phyloP scores from a whole-genome alignment of 2,888 invertebrate genomes.

The Girardia tigrina region DNA sequence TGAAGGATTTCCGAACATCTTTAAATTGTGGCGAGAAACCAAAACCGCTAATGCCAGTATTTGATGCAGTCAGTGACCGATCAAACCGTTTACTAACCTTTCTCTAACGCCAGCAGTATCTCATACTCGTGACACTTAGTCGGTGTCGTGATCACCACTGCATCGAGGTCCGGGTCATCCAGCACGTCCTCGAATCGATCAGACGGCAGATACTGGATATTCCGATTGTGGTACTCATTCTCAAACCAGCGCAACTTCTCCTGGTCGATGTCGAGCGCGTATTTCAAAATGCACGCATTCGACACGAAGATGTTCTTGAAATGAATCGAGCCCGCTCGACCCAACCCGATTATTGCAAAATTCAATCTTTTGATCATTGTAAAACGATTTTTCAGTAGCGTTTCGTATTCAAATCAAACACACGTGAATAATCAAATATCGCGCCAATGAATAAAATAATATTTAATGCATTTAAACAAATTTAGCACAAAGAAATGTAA shows the following conservation, averaged over 20 bases:
- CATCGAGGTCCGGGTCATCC: not conserved
- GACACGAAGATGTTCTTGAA: not conserved
- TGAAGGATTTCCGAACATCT: no score
- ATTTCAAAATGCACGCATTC: not conserved
- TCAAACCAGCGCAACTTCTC: slow-evolving; percentile 1
- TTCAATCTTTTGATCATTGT: not conserved
- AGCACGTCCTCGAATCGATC: not conserved
- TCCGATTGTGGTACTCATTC: not conserved
- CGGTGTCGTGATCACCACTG: not conserved
- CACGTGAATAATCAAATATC: no score
- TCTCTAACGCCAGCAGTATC: not conserved
- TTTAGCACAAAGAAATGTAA: no score
- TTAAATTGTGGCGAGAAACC: no score
- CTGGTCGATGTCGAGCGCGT: not conserved
- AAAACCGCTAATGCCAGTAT: no score
- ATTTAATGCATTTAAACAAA: no score
- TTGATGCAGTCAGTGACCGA: no score
- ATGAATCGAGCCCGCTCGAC: not conserved
- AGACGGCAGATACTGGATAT: not conserved
- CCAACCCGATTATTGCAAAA: not conserved
- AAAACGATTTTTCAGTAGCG: not conserved
- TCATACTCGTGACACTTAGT: not conserved
- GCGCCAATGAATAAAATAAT: no score
- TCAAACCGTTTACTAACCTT: no score
- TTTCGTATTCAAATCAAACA: no score